Base-by-base conservation (phyloP, 1,140 invertebrate species). In the Vanessa atalanta region DNA sequence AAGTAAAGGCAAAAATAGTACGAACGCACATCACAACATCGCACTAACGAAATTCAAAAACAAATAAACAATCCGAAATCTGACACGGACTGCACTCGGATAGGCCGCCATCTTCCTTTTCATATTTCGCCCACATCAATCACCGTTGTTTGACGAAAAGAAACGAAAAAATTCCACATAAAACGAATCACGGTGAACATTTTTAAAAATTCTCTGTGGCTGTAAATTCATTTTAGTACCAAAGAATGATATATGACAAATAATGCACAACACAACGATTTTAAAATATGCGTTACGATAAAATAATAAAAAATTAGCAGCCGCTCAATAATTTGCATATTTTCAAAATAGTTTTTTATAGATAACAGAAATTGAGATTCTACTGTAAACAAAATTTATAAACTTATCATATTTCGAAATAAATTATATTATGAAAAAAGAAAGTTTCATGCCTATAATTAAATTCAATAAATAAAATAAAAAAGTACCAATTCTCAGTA, bases 41-140 rank as follows among this genome's bases (percentile, higher is more conserved):
- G 53, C 12, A 57, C 20, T 16, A 53, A 53, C 51, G n/a, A 15
- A 57, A 26, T 57, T 55, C n/a, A n/a, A 51, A 64, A 63, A 60
- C 53, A 67, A 66, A 60, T 68, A 68, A 73, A 11, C 37, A 43
- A 73, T 68, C 65, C 51, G 57, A 63, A 68, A 51, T 64, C 65
- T 57, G 68, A 68, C 65, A 20, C 47, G 67, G 64, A 57, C n/a
- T 66, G 67, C 20, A 70, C 60, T 57, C 53, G 53, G 37, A 64
- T 64, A 67, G 16, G 20, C 9, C 31, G 15, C 20, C 53, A 31
- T 51, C 66, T 75, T 73, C 66, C 50, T 72, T 77, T 78, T 78
- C 76, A 80, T 80, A 80, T 74, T 80, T 75, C 64, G 65, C 65
- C 72, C 23, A 75, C 69, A 80, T 80, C 79, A 80, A 80, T 80